A percentile compares a stretch with the other conserved stretches of the same genome.
phyloP scores from a whole-genome alignment of 2,797 vertebrate genomes.

The Manis crassicaudata region DNA sequence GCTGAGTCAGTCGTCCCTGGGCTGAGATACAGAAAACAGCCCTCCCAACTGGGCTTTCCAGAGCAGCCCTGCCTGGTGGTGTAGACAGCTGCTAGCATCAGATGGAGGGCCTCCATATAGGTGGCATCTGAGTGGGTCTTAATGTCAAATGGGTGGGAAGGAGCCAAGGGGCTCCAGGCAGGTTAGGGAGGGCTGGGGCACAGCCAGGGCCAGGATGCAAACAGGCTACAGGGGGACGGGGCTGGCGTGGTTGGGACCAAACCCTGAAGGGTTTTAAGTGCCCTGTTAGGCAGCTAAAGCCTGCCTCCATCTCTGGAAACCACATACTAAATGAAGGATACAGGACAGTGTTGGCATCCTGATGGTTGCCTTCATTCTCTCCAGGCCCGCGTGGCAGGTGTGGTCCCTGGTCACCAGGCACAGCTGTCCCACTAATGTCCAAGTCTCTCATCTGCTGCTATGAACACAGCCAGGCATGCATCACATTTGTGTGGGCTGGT shows the following conservation, averaged over 20 bases:
- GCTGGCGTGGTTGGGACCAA: neutral
- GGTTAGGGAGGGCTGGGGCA: neutral
- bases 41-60: neutral
- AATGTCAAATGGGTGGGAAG: too few relatives aligned
- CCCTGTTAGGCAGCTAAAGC: neutral
- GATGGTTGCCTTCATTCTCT: too few relatives aligned
- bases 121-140: neutral
- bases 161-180: neutral
- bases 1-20: neutral
- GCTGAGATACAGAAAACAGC: neutral
- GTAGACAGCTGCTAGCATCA: neutral
- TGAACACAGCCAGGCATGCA: too few relatives aligned
- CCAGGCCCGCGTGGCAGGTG: too few relatives aligned
- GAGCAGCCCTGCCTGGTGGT: neutral
- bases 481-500: neutral
- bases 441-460: rapidly evolving
- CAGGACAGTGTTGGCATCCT: too few relatives aligned
- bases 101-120: neutral
- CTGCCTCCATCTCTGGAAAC: neutral
- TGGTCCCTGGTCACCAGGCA: too few relatives aligned
- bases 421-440: neutral
- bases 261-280: neutral
- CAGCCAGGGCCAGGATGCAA: neutral
- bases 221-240: rapidly evolving
- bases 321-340: too few relatives aligned